These are phyloP conservation scores for Chouioia cunea DNA, from an alignment of 2,888 invertebrate genomes.

Conservation along the genomic window DNA sequence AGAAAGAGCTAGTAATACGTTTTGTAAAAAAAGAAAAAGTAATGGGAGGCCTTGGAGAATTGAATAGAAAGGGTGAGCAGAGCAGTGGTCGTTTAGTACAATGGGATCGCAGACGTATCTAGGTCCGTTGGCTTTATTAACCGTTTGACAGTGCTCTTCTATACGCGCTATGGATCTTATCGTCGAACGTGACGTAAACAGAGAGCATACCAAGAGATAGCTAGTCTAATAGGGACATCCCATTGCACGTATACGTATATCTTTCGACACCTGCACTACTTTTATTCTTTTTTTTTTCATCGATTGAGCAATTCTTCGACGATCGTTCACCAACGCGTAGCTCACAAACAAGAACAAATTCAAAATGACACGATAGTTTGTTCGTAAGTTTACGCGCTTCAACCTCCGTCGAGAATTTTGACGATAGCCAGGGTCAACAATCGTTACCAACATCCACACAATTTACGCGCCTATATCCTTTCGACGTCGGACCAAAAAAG, in stretches of 20 bases:
- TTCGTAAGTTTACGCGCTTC: too few species aligned
- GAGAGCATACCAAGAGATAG: constrained; percentile 34
- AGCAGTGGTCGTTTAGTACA: constrained; percentile 48
- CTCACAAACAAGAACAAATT: too few species aligned
- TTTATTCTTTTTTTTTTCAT: too few species aligned
- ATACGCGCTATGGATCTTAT: constrained; percentile 51
- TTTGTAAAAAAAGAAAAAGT: too few species aligned
- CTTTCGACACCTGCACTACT: too few species aligned
- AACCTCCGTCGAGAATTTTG: too few species aligned
- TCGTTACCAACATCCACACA: too few species aligned
- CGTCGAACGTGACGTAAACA: constrained; percentile 57
- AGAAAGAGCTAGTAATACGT: too few species aligned
- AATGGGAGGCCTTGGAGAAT: too few species aligned
- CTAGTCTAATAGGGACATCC: constrained; percentile 33
- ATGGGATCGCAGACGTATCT: constrained; percentile 58
- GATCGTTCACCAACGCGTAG: not conserved
- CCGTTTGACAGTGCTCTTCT: constrained; percentile 53
- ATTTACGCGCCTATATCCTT: not conserved
- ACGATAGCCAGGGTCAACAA: too few species aligned
- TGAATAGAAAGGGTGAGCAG: not conserved
- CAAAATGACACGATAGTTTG: too few species aligned
- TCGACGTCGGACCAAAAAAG: not conserved
- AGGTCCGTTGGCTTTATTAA: constrained; percentile 62
- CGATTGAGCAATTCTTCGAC: too few species aligned
- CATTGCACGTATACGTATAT: constrained; percentile 19